These are phyloP conservation scores for Subacronicta megacephala DNA, from an alignment of 2,888 invertebrate genomes.

Conservation along the genomic window DNA sequence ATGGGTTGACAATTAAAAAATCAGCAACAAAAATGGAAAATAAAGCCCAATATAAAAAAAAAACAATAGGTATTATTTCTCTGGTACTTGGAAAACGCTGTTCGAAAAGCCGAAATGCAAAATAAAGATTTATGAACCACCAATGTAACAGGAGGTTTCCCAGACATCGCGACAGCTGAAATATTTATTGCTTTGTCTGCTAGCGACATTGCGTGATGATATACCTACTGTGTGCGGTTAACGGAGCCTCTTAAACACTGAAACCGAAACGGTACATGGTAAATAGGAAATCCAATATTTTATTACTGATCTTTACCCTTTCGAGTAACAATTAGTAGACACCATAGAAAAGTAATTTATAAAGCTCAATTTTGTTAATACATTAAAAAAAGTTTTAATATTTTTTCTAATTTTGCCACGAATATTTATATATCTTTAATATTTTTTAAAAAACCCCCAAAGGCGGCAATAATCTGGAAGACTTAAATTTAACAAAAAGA, in stretches of 20 bases:
- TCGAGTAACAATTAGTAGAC: too few relatives aligned
- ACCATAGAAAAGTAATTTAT: too few relatives aligned
- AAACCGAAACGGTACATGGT: conserved; percentile 40
- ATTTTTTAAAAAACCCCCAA: too few relatives aligned
- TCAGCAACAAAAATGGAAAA: too few relatives aligned
- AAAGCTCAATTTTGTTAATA: too few relatives aligned
- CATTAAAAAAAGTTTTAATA: too few relatives aligned
- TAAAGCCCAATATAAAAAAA: neutral
- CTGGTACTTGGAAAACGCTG: neutral
- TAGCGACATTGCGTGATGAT: conserved; percentile 27
- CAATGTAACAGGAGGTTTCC: conserved; percentile 30
- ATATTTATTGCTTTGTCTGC: conserved; percentile 47
- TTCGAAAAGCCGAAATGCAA: conserved; percentile 6
- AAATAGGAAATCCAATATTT: neutral
- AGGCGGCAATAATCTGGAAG: too few relatives aligned
- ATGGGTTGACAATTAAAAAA: too few relatives aligned
- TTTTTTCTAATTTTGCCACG: too few relatives aligned
- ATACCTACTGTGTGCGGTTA: conserved; percentile 30
- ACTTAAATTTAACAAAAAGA: too few relatives aligned
- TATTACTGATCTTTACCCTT: too few relatives aligned
- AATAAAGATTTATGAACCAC: conserved; percentile 36
- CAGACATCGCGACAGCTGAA: conserved; percentile 38
- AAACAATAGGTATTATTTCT: neutral
- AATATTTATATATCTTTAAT: too few relatives aligned
- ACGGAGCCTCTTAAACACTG: conserved; percentile 25